Evolutionary conservation across 2,113 vertebrate species (phyloP), one percentile per base, ranked within the genome.

Genomic region (Callocephalon fimbriatum): DNA sequence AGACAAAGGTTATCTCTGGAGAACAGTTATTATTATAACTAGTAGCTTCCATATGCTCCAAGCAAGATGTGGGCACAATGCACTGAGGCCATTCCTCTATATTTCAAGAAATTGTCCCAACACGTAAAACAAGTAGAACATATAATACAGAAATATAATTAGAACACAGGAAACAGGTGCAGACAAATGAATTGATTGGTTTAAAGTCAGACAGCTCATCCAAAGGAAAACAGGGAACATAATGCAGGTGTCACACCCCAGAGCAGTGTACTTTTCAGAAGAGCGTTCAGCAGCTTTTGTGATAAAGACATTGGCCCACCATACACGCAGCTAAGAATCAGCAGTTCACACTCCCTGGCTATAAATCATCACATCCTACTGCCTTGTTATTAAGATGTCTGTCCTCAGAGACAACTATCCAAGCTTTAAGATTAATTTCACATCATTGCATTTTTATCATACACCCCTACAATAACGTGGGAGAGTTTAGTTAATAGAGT

Each of bases 381-480:
- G 93, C 50, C 59, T 73, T 80, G 87, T 77, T 75, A 80, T 83
- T 88, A 90, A 54, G 54, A 66, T 25, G 83, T 63, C 50, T 92
- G 92, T 63, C 63, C 85, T 79, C 50, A 17, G 85, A 90, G 42
- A 80, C n/a, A 76, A 25, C 72, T 83, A 66, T 47, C 23, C 51
- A 74, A 84, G 88, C 42, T 71, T 92, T 58, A 88, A 86, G 78
- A 96, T 95, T 93, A 88, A 90, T 93, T 90, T 61, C 51, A 88
- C 59, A 94, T 74, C 54, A 61, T 4, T 61, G 75, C 38, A 48
- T 71, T 96, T 88, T 94, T 90, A 90, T 86, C 86, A 56, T 61
- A 63, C 71, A 70, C 37, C 20, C 71, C 45, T 88, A 74, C 1
- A 10, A 86, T 44, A 93, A 85, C 59, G 50, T 50, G 71, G 67